Percentiles rank a stretch among this genome's conserved stretches.
Conservation (phyloP, 2,888 invertebrate genomes). For the Mechanitis mazaeus region DNA sequence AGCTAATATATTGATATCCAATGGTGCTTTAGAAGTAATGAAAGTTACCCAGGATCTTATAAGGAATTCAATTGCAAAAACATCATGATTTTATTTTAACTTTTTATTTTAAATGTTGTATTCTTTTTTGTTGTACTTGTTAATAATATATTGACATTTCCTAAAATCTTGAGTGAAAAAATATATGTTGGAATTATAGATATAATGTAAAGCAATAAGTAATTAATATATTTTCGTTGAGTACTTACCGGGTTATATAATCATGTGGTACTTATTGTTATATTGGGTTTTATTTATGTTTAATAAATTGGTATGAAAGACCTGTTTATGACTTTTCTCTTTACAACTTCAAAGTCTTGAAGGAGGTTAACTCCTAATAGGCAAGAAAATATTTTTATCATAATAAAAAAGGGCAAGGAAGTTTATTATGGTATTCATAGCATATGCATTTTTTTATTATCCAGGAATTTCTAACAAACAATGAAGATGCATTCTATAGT, state of each 20-base stretch:
- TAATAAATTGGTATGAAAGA: conserved; percentile 21
- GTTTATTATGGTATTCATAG: no score
- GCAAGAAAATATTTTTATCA: no score
- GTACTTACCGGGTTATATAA: conserved; percentile 25
- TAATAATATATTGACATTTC: neutral
- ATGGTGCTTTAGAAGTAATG: conserved; percentile 90
- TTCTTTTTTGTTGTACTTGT: conserved; percentile 10
- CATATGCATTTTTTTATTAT: no score
- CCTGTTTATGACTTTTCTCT: conserved; percentile 6
- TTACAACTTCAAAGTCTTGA: neutral
- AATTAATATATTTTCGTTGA: conserved; percentile 6
- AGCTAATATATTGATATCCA: conserved; percentile 83
- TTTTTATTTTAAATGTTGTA: conserved; percentile 13
- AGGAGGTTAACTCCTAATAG: no score
- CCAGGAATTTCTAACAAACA: no score
- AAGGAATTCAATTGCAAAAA: conserved; percentile 49
- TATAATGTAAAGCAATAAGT: no score
- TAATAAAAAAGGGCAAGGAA: no score
- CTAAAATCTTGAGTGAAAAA: no score
- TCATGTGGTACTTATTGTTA: conserved; percentile 31
- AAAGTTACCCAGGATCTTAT: conserved; percentile 85
- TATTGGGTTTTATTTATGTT: conserved; percentile 28
- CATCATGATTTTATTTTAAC: conserved; percentile 45
- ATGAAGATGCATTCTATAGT: no score
- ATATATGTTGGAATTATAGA: no score